Evolutionary conservation across 2,113 vertebrate genomes (phyloP).

Genomic region (Chroicocephalus ridibundus): DNA sequence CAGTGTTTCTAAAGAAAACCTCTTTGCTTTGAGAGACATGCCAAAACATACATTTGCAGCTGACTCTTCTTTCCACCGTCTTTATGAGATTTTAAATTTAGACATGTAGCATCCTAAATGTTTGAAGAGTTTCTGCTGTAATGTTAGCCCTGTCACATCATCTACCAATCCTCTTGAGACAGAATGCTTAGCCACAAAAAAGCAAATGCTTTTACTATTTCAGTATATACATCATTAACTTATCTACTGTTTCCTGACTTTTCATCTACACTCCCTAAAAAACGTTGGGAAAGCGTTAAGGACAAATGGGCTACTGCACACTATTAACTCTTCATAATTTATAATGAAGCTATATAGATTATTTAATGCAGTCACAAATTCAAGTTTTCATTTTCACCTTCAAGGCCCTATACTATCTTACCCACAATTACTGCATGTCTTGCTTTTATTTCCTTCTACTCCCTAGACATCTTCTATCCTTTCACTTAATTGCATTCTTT

Average conservation of each 20-base stretch:
- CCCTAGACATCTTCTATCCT: slow-evolving; percentile 33
- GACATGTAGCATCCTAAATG: slow-evolving; percentile 17
- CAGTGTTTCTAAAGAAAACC: slow-evolving; percentile 1
- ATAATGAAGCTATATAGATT: slow-evolving; percentile 12
- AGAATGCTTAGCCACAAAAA: slow-evolving; percentile 9
- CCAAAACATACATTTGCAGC: not conserved
- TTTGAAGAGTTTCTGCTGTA: slow-evolving; percentile 28
- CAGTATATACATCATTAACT: slow-evolving; percentile 35
- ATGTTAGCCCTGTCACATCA: slow-evolving; percentile 22
- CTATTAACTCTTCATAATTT: slow-evolving; percentile 22
- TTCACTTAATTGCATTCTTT: slow-evolving; percentile 56
- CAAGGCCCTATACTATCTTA: not conserved
- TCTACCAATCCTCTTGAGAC: not conserved
- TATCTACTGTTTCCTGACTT: not conserved
- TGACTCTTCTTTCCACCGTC: not conserved
- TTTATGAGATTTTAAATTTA: slow-evolving; percentile 43
- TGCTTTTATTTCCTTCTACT: slow-evolving; percentile 58
- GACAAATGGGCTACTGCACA: not conserved
- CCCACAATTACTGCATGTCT: slow-evolving; percentile 24
- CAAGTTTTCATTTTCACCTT: slow-evolving; percentile 48
- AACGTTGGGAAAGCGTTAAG: not conserved
- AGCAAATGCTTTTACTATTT: slow-evolving; percentile 17
- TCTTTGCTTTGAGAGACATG: not conserved
- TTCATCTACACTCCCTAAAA: slow-evolving; percentile 36
- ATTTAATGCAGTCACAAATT: slow-evolving; percentile 12